Evolutionary conservation across 2,797 vertebrate species (phyloP), one percentile per base, ranked within the genome.

Genomic region (Harpagifer antarcticus): DNA sequence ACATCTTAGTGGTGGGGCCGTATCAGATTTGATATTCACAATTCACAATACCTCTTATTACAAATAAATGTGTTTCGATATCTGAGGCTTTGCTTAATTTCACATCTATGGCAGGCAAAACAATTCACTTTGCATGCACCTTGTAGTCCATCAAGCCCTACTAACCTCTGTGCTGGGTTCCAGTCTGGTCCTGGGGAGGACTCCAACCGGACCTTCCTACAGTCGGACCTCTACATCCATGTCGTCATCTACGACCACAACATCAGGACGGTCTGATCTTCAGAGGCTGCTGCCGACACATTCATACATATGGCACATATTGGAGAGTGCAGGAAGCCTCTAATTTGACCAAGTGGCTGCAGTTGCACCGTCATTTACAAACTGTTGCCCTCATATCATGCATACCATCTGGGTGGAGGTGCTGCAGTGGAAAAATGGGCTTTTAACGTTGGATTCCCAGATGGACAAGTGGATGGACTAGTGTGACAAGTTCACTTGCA

Each of bases 181-280:
- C 89, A 98, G 97, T 91, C 52, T 19, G 75, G 61, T 43, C 93
- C 96, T 0, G 96, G 95, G 20, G 94, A 96, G 61, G 91, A 93
- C 91, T 96, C 94, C 3, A 89, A 68, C 10, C 90, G 95, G 85
- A 95, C 55, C 0, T 61, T 88, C 19, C 75, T 98, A 16, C 86
- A 91, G 79, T 96, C 96, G 0, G 83, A 94, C 14, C 93, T 96
- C 86, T 97, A 96, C 87, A 23, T 86, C 48, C 95, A 97, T 31
- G 94, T 87, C 64, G 95, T 95, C 79, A 57, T 96, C 89, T 96
- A 93, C n/a, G 95, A 96, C 88, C 95, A 95, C 58, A 45, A 88
- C 60, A 75, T 93, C 79, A 89, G 94, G 82, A 93, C 92, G 4
- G 74, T 83, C 55, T 95, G 63, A 93, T 13, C 75, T 62, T 57